These are phyloP conservation scores for Hylomyscus alleni DNA, from an alignment of 2,797 vertebrate species.

Conservation along the genomic window DNA sequence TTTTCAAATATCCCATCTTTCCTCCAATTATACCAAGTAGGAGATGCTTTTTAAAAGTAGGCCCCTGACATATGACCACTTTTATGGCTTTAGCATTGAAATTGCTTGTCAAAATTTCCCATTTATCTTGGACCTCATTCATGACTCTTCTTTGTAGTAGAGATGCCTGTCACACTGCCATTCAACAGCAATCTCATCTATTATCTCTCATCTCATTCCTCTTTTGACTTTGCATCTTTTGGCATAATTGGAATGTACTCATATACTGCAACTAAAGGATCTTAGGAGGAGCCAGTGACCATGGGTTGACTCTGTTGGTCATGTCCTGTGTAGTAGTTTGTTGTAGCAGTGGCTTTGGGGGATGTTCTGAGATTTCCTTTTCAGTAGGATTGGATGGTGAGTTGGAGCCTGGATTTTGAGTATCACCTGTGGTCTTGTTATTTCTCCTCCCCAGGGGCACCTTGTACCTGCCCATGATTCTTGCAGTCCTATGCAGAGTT, in stretches of 20 bases:
- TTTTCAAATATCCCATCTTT: neutral
- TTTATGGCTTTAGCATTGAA: neutral
- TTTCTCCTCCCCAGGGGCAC: neutral
- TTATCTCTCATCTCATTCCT: neutral
- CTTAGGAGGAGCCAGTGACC: accelerated
- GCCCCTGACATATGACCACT: neutral
- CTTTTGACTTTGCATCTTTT: neutral
- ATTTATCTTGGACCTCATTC: neutral
- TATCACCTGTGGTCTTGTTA: neutral
- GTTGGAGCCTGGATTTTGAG: neutral
- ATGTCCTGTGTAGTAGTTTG: neutral
- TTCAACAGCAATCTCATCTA: neutral
- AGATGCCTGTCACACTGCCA: neutral
- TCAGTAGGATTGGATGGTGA: neutral
- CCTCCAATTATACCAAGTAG: neutral
- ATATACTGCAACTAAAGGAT: neutral
- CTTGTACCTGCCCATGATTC: neutral
- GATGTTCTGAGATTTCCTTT: neutral
- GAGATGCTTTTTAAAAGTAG: neutral
- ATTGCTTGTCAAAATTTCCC: neutral
- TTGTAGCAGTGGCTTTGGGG: neutral
- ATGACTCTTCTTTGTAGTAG: neutral
- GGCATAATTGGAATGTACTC: neutral
- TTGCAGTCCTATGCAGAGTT: neutral
- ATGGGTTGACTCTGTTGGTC: accelerated